Conservation (phyloP, 2,113 vertebrate genomes). For the Prunella fulvescens region DNA sequence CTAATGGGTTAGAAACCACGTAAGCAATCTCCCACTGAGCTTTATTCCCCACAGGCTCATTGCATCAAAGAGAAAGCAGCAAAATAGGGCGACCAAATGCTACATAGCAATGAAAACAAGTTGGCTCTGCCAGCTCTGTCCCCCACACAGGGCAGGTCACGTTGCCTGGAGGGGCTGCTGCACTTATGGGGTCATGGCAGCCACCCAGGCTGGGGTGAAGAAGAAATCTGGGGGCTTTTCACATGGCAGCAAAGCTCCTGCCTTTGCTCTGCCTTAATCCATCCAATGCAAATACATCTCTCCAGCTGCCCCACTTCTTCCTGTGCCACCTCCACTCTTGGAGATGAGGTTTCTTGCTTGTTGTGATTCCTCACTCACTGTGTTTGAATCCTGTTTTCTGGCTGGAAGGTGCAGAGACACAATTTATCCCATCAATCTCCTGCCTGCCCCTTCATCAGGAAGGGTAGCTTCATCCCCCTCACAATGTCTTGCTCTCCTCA, state of each 20-base stretch:
- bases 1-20: constrained; percentile 10
- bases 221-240: neutral
- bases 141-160: neutral
- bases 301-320: neutral
- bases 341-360: neutral
- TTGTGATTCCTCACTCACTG: neutral
- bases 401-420: neutral
- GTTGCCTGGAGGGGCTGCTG: neutral
- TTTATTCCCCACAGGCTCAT: constrained; percentile 8
- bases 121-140: neutral
- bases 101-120: accelerated
- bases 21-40: constrained; percentile 28
- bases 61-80: constrained; percentile 42
- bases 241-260: neutral
- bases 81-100: constrained; percentile 32
- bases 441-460: neutral
- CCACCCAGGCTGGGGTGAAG: neutral
- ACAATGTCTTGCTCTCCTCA: accelerated
- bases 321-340: neutral
- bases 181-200: neutral
- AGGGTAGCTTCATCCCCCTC: neutral
- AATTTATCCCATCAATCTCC: neutral
- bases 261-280: neutral
- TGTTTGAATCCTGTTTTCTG: neutral
- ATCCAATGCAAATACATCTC: neutral